phyloP scores from a whole-genome alignment of 2,113 vertebrate species.

The Nycticryphes semicollaris region DNA sequence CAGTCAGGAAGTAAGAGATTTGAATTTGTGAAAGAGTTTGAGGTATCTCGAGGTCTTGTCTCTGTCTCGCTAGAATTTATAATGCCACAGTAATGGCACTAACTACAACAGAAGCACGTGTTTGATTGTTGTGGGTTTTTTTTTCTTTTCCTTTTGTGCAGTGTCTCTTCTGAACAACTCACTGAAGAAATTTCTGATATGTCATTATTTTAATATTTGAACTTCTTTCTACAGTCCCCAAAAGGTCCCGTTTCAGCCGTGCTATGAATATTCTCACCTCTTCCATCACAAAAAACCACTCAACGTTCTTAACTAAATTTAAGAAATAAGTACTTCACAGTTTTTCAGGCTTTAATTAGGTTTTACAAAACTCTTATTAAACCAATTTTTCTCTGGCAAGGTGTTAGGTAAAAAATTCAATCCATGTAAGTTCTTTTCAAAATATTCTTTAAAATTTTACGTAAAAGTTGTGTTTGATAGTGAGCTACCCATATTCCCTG shows the following conservation, averaged over 20 bases:
- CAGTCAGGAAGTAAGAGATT: not conserved
- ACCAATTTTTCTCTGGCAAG: not conserved
- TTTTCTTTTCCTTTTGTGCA: not conserved
- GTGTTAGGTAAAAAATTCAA: not conserved
- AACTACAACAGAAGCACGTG: not conserved
- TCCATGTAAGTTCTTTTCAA: not conserved
- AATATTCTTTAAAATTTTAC: not conserved
- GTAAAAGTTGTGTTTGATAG: not conserved
- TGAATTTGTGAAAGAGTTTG: not conserved
- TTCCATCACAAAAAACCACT: not conserved
- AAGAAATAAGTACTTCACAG: not conserved
- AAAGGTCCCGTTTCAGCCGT: not conserved
- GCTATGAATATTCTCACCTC: not conserved
- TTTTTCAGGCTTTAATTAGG: not conserved
- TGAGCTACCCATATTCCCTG: not conserved
- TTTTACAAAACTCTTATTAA: not conserved
- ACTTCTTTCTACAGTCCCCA: not conserved
- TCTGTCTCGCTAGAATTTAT: not conserved
- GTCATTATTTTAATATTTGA: not conserved
- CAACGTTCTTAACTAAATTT: not conserved
- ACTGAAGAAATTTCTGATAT: not conserved
- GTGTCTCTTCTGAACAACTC: not conserved
- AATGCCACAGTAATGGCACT: not conserved
- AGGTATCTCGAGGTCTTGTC: not conserved
- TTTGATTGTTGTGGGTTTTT: not conserved